These are phyloP conservation scores for Pristionchus fissidentatus DNA, from an alignment of 2,888 invertebrate species.

Conservation along the genomic window DNA sequence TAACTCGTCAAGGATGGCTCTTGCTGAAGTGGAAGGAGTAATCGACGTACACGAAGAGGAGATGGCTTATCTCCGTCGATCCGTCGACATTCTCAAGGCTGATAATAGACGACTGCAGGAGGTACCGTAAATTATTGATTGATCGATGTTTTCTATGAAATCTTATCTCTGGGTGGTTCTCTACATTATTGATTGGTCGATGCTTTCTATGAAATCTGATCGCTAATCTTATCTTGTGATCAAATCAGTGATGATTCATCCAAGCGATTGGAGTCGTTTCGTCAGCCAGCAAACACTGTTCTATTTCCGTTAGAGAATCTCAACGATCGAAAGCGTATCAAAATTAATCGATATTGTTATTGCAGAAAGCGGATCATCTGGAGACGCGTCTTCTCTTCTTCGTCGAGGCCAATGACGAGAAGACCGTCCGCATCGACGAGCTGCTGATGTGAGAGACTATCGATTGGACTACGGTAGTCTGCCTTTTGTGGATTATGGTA, in stretches of 20 bases:
- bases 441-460: neutral
- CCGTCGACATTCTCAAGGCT: constrained; percentile 12
- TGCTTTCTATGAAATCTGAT: too few species aligned
- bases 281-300: too few species aligned
- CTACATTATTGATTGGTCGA: neutral
- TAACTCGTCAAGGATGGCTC: constrained; percentile 1
- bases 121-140: constrained; percentile 16
- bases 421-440: neutral
- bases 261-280: too few species aligned
- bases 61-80: constrained; percentile 34
- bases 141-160: too few species aligned
- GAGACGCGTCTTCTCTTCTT: constrained; percentile 41
- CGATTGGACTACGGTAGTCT: neutral
- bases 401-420: constrained; percentile 42
- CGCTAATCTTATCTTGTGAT: too few species aligned
- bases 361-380: constrained; percentile 38
- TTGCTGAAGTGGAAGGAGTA: neutral
- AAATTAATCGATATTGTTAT: neutral
- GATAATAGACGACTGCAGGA: constrained; percentile 15
- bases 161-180: constrained; percentile 17
- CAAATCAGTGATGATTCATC: too few species aligned
- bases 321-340: too few species aligned
- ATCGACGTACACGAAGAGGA: constrained; percentile 21
- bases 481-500: neutral
- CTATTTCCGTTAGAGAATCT: too few species aligned